phyloP scores from a whole-genome alignment of 64 coral and sea anemone genomes.

The Montipora foliosa region DNA sequence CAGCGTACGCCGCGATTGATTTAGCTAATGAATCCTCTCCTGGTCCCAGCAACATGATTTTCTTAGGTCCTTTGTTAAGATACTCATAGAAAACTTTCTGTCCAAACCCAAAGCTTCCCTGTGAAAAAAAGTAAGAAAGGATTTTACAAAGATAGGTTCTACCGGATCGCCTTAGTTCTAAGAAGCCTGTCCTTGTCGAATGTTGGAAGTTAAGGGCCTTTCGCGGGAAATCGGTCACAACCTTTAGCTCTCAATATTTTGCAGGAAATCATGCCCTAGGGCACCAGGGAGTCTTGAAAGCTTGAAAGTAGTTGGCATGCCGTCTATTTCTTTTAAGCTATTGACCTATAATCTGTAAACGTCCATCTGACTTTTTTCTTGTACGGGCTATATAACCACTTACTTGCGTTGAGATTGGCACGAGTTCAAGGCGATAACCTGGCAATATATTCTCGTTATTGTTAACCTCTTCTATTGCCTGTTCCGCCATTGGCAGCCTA shows the following conservation, averaged over 20 bases:
- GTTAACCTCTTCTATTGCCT: slow-evolving; percentile 83
- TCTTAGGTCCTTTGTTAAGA: slow-evolving; percentile 50
- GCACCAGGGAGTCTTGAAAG: no score
- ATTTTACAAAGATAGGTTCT: no score
- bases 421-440: slow-evolving; percentile 59
- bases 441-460: slow-evolving; percentile 57
- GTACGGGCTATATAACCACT: not conserved
- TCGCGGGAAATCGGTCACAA: no score
- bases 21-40: slow-evolving; percentile 60
- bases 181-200: no score
- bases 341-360: no score
- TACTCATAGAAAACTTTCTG: slow-evolving; percentile 38
- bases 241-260: no score
- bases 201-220: no score
- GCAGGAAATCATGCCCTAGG: no score
- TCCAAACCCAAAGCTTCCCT: slow-evolving; percentile 49
- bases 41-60: slow-evolving; percentile 89
- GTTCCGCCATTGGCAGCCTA: slow-evolving; percentile 58
- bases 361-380: no score
- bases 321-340: no score
- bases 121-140: not conserved
- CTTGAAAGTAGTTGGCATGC: no score
- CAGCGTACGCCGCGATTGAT: slow-evolving; percentile 74
- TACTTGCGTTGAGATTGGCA: slow-evolving; percentile 79
- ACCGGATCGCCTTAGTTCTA: no score